Evolutionary conservation across 2,113 vertebrate species (phyloP).

Genomic region (Chinchilla lanigera): DNA sequence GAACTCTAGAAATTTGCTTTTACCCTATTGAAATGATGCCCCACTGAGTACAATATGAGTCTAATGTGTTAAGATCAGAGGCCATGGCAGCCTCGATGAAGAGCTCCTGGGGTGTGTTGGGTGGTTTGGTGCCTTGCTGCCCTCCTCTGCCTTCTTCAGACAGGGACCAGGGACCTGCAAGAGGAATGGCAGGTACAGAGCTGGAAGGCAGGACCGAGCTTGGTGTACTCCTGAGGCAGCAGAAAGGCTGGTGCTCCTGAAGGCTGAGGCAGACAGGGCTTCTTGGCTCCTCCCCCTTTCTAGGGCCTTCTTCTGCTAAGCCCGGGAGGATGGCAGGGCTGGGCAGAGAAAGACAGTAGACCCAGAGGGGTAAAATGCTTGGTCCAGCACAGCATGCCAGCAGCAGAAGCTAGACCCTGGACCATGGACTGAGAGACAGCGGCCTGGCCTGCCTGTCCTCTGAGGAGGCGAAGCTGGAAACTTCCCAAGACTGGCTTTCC

Average conservation of each 20-base stretch:
- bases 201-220: neutral
- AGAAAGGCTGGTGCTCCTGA: neutral
- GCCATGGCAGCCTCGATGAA: neutral
- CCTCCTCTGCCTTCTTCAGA: neutral
- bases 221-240: neutral
- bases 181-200: neutral
- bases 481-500: neutral
- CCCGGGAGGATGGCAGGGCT: neutral
- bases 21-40: neutral
- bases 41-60: neutral
- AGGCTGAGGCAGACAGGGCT: too few species aligned
- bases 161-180: neutral
- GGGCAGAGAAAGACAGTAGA: neutral
- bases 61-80: neutral
- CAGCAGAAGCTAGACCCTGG: neutral
- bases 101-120: neutral
- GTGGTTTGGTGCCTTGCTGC: neutral
- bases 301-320: neutral
- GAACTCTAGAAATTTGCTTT: neutral
- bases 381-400: neutral
- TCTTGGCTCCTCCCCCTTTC: neutral
- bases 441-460: neutral
- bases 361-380: neutral
- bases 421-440: neutral
- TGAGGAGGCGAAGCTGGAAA: neutral